Evolutionary conservation across 2,113 vertebrate species (phyloP).

Genomic region (Spea multiplicata): DNA sequence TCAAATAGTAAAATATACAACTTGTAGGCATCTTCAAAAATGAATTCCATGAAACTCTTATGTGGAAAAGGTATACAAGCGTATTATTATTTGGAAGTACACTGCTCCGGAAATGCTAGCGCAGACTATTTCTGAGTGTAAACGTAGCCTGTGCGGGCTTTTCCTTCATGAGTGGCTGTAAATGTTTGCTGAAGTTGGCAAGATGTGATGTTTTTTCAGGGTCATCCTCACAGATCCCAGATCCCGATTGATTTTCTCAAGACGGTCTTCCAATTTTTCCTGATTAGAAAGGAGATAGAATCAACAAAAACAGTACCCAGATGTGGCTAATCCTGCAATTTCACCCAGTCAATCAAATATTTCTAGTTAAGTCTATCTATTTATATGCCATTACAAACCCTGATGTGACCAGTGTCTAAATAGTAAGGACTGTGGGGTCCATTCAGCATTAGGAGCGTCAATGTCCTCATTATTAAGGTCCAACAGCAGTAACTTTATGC

Average conservation of each 20-base stretch:
- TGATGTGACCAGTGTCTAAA: no score
- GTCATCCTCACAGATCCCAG: constrained; percentile 93
- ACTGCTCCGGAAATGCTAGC: constrained; percentile 54
- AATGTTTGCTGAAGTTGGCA: constrained; percentile 86
- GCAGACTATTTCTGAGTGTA: constrained; percentile 53
- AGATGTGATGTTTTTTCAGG: constrained; percentile 87
- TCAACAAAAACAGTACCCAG: not conserved
- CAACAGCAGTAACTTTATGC: no score
- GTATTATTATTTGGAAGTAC: not conserved
- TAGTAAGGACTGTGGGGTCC: no score
- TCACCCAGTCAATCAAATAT: no score
- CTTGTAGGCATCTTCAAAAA: constrained; percentile 68
- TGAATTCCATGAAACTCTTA: constrained; percentile 65
- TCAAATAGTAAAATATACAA: constrained; percentile 73
- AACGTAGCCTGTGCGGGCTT: constrained; percentile 17
- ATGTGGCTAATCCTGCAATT: no score
- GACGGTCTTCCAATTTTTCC: constrained; percentile 90
- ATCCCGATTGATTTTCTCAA: constrained; percentile 86
- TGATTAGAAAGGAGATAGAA: constrained; percentile 51
- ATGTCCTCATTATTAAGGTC: no score
- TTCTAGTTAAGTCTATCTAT: no score
- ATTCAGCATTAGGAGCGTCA: no score
- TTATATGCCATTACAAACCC: no score
- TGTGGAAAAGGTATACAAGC: constrained; percentile 64
- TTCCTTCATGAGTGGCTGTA: constrained; percentile 60